Percentiles rank a stretch among this genome's conserved stretches.
phyloP scores from a whole-genome alignment of 2,797 vertebrate genomes.

The Siniperca scherzeri region DNA sequence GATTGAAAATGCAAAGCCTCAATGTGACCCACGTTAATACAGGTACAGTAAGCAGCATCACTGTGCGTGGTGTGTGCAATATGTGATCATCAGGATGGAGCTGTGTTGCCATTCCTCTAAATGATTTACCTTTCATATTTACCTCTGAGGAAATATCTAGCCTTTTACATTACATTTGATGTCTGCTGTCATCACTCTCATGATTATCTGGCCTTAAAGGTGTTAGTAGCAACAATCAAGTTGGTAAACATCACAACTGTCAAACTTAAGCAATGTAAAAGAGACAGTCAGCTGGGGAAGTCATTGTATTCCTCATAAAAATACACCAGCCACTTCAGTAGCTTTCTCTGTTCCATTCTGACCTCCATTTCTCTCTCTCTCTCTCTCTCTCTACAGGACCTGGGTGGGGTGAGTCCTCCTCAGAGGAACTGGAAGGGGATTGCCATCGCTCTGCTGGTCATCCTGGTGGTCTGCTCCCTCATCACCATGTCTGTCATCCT shows the following conservation, averaged over 20 bases:
- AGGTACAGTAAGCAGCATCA: not conserved
- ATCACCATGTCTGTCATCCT: constrained; percentile 99
- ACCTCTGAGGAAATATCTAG: not conserved
- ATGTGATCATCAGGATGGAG: not conserved
- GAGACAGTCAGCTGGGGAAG: not conserved
- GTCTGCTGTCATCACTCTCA: not conserved
- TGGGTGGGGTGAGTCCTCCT: constrained; percentile 91
- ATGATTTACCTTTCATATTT: not conserved
- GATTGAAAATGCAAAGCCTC: constrained; percentile 19
- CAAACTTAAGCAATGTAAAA: not conserved
- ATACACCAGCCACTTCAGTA: not conserved
- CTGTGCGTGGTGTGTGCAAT: not conserved
- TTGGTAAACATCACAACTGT: not conserved
- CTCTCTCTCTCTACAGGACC: constrained; percentile 76
- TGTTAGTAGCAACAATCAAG: not conserved
- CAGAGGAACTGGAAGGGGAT: constrained; percentile 99
- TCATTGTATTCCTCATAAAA: not conserved
- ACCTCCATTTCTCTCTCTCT: not conserved
- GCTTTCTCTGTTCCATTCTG: constrained; percentile 1
- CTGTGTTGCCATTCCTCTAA: not conserved
- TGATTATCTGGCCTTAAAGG: not conserved
- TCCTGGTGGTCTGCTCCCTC: constrained; percentile 96
- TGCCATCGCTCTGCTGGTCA: constrained; percentile 97
- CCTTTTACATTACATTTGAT: not conserved
- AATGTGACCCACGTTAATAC: constrained; percentile 25